phyloP scores from a whole-genome alignment of 1,140 invertebrate species.

The Propsilocerus akamusi region DNA sequence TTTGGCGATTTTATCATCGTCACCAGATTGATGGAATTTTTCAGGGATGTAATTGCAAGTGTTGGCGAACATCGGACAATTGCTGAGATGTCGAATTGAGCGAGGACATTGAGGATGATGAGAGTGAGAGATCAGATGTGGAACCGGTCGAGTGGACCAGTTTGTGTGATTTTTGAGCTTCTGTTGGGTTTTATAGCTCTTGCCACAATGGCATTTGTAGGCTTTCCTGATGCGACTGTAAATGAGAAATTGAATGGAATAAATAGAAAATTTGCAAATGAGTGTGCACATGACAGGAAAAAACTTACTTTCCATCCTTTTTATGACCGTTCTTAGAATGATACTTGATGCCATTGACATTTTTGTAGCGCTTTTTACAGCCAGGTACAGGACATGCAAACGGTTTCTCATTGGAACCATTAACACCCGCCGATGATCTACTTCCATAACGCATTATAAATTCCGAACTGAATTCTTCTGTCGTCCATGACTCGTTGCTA shows the following conservation, averaged over 20 bases:
- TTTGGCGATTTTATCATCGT: constrained; percentile 22
- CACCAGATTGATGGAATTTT: constrained; percentile 5
- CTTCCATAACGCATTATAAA: constrained; percentile 53
- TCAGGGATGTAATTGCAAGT: neutral
- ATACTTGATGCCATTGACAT: constrained; percentile 75
- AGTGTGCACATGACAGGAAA: neutral
- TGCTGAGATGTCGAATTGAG: constrained; percentile 4
- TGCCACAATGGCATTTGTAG: constrained; percentile 63
- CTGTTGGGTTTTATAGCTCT: constrained; percentile 60
- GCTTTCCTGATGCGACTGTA: constrained; percentile 45
- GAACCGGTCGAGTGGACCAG: constrained; percentile 2
- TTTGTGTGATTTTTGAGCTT: constrained; percentile 46
- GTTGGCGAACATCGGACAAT: neutral
- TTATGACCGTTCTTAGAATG: constrained; percentile 72
- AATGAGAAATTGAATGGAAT: neutral
- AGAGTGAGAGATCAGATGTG: constrained; percentile 1
- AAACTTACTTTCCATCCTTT: constrained; percentile 54
- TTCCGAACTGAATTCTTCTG: constrained; percentile 57
- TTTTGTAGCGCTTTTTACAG: constrained; percentile 75
- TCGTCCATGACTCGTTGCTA: constrained; percentile 66
- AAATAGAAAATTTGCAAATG: neutral
- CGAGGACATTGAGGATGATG: constrained; percentile 6
- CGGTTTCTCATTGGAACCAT: constrained; percentile 43
- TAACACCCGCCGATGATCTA: constrained; percentile 31
- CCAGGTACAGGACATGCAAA: constrained; percentile 65